Evolutionary conservation across 1,140 invertebrate genomes (phyloP), one percentile per base, ranked within the genome.

Genomic region (Latrodectus geometricus): DNA sequence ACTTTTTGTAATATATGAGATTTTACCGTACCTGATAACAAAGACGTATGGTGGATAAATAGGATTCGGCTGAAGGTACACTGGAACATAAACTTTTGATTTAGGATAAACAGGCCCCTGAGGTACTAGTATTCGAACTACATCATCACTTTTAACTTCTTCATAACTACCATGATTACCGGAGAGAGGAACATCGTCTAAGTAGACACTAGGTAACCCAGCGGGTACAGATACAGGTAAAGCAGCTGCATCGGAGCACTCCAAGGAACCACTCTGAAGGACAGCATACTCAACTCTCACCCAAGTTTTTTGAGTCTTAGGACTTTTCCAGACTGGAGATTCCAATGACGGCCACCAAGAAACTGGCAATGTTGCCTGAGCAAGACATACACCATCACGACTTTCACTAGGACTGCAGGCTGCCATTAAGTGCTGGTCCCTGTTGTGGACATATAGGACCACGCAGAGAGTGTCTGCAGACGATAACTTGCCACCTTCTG

Each of bases 301-400:
- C 94, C 79, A 94, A 92, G 87, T 94, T 92, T 54, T 95, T 95
- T 21, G 94, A 92, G 88, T 93, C 93, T 92, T 96, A 92, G 68
- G 88, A 90, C 93, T 88, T 83, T 93, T 88, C 87, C 79, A 76
- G 15, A 75, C 79, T n/a, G 88, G 83, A 15, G 75, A 77, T 68
- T 79, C 89, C 17, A 88, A 88, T 88, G 69, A 90, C 23, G 96
- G 95, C 96, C 96, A 98, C 96, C 96, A 98, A 66, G 93, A 93
- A 0, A 95, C 94, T 0, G 97, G 97, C 11, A 98, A 93, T 8
- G 94, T 94, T 9, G 95, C 91, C 75, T 92, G 95, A 3, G 96
- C 96, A 68, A 98, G 92, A 89, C 97, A 98, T 0, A 96, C 96
- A 0, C 96, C 96, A 89, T 97, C 96, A 88, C 96, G 95, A 5